Conservation (phyloP, 2,113 vertebrate species). For the Oreochromis aureus region DNA sequence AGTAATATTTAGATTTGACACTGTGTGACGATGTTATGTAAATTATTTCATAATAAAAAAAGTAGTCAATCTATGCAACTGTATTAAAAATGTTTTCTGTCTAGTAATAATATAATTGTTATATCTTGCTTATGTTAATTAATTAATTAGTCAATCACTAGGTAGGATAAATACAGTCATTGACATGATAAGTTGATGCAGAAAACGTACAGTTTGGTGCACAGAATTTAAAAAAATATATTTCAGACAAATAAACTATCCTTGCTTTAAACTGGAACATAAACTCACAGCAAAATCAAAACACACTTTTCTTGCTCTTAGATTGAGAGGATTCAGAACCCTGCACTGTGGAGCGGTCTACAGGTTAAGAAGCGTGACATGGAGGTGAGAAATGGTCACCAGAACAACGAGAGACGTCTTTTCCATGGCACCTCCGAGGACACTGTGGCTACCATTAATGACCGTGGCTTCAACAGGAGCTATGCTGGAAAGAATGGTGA, state of each 20-base stretch:
- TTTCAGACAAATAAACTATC: too few relatives aligned
- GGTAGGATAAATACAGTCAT: too few relatives aligned
- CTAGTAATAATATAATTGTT: too few relatives aligned
- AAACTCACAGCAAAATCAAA: too few relatives aligned
- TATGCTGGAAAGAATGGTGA: conserved; percentile 72
- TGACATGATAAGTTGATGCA: too few relatives aligned
- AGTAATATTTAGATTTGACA: background rate
- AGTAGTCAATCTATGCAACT: too few relatives aligned
- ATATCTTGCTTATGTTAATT: too few relatives aligned
- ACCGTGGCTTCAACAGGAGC: conserved; percentile 70
- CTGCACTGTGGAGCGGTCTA: conserved; percentile 53
- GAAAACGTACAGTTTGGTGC: too few relatives aligned
- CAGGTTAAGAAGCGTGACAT: conserved; percentile 58
- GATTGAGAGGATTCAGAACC: conserved; percentile 73
- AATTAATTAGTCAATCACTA: too few relatives aligned
- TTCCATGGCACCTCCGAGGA: conserved; percentile 66
- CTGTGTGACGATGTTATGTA: fast-evolving
- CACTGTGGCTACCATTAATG: conserved; percentile 44
- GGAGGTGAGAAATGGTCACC: conserved; percentile 61
- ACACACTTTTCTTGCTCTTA: background rate
- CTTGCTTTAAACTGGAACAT: too few relatives aligned
- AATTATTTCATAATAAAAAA: background rate
- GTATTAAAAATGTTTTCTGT: too few relatives aligned
- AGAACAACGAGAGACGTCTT: conserved; percentile 61
- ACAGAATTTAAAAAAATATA: too few relatives aligned